phyloP scores from a whole-genome alignment of 2,113 vertebrate species.

The Chionis minor region DNA sequence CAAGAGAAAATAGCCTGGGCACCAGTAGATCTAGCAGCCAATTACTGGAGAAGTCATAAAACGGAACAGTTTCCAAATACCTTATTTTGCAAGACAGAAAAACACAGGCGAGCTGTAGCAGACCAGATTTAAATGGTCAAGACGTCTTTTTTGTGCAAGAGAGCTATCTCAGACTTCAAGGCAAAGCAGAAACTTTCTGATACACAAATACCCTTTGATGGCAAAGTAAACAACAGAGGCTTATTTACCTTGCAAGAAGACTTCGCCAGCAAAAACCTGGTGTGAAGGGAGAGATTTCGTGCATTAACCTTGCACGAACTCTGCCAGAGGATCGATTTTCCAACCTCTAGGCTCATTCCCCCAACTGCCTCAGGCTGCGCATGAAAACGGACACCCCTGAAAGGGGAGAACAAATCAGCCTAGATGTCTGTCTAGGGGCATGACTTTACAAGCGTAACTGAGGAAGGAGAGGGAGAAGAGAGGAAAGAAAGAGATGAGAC shows the following conservation, averaged over 20 bases:
- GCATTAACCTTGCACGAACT: constrained; percentile 46
- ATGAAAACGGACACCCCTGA: constrained; percentile 42
- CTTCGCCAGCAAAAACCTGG: background rate
- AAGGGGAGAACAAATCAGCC: background rate
- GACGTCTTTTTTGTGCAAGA: background rate
- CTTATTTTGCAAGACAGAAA: background rate
- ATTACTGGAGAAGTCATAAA: background rate
- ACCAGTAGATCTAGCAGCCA: background rate
- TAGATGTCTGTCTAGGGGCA: background rate
- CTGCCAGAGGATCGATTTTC: constrained; percentile 6
- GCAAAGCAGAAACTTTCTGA: background rate
- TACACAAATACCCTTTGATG: background rate
- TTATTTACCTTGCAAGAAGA: background rate
- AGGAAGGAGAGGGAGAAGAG: background rate
- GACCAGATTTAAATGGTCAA: background rate
- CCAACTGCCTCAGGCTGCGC: background rate
- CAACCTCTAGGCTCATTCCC: background rate
- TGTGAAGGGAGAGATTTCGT: background rate
- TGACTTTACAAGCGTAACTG: background rate
- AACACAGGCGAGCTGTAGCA: background rate
- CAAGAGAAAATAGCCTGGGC: background rate
- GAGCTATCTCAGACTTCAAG: background rate
- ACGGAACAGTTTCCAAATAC: background rate
- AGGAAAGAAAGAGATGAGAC: background rate
- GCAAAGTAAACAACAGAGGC: background rate